A percentile compares a stretch with the other conserved stretches of the same genome.
phyloP scores from a whole-genome alignment of 2,797 vertebrate genomes.

The Coluber constrictor region DNA sequence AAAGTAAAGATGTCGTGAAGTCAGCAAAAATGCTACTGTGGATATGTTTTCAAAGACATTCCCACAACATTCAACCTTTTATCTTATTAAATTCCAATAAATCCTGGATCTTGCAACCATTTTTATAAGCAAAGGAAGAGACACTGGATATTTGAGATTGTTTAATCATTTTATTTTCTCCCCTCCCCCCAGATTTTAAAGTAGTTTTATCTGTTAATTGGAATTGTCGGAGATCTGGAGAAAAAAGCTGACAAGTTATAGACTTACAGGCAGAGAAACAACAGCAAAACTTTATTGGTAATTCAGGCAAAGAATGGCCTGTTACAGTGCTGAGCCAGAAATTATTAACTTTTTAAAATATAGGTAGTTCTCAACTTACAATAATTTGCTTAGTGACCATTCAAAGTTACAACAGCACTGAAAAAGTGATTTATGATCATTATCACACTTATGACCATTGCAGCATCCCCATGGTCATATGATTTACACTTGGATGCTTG shows the following conservation, averaged over 20 bases:
- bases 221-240: neutral
- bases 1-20: conserved; percentile 62
- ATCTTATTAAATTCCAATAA: conserved; percentile 68
- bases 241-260: neutral
- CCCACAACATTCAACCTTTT: conserved; percentile 58
- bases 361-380: neutral
- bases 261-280: neutral
- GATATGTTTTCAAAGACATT: conserved; percentile 55
- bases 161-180: conserved; percentile 51
- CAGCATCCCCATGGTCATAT: neutral
- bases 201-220: conserved; percentile 41
- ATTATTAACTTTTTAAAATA: neutral
- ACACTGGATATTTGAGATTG: conserved; percentile 56
- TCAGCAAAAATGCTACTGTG: conserved; percentile 51
- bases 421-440: neutral
- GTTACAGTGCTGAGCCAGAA: neutral
- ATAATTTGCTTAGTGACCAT: neutral
- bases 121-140: conserved; percentile 63
- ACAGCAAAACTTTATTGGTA: neutral
- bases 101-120: conserved; percentile 65
- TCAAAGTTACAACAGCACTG: neutral
- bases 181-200: conserved; percentile 34
- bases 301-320: neutral
- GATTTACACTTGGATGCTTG: neutral
- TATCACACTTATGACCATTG: neutral